Conservation (phyloP, 2,797 vertebrate species). For the Propithecus deckenii region DNA sequence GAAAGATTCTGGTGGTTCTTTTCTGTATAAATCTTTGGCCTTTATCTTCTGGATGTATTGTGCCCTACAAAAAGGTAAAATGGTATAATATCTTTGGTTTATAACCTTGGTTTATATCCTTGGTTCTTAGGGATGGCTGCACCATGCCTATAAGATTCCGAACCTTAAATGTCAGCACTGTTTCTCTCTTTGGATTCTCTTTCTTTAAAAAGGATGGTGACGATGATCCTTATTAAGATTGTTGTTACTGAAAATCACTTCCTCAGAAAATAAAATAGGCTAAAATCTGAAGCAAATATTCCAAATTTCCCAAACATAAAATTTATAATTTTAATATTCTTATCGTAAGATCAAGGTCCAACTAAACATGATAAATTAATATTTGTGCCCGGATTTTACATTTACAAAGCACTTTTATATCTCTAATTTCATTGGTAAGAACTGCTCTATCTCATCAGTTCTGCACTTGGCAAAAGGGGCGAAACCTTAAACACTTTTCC, state of each 20-base stretch:
- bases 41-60: not conserved
- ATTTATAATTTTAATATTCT: conserved; percentile 17
- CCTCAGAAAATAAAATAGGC: conserved; percentile 1
- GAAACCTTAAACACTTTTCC: not conserved
- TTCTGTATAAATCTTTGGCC: not conserved
- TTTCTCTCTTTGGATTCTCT: not conserved
- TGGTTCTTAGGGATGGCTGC: not conserved
- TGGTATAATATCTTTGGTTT: not conserved
- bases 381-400: not conserved
- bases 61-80: not conserved
- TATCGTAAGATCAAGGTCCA: not conserved
- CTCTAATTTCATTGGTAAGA: not conserved
- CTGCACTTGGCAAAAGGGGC: not conserved
- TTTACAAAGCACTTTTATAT: not conserved
- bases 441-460: not conserved
- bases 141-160: not conserved
- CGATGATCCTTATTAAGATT: not conserved
- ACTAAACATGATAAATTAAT: not conserved
- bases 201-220: conserved; percentile 4
- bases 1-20: not conserved
- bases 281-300: conserved; percentile 34
- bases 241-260: not conserved
- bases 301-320: not conserved
- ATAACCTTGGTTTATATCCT: not conserved
- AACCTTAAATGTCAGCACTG: not conserved